Percentiles rank a stretch among this genome's conserved stretches.
Conservation (phyloP, 1,140 invertebrate species). For the Melanaphis sacchari region DNA sequence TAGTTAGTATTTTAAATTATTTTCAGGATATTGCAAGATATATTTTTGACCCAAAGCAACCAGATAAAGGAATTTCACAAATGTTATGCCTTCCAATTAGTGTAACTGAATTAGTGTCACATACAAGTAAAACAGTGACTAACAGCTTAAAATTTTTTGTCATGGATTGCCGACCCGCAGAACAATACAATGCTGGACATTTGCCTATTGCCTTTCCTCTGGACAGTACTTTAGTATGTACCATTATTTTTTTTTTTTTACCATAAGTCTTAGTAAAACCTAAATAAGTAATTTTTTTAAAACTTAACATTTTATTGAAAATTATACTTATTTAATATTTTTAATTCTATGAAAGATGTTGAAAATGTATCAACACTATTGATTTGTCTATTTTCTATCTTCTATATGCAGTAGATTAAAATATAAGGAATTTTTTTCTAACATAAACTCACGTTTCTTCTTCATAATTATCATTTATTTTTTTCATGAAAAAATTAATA, state of each 20-base stretch:
- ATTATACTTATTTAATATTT: background rate
- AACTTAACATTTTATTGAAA: background rate
- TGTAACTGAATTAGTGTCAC: constrained; percentile 83
- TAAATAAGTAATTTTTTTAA: background rate
- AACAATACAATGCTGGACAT: constrained; percentile 97
- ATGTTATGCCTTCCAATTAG: constrained; percentile 93
- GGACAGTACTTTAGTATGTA: constrained; percentile 86
- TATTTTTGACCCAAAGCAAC: constrained; percentile 19
- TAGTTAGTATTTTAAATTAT: background rate
- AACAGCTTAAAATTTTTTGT: constrained; percentile 88
- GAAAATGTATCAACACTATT: background rate
- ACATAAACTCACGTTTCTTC: background rate
- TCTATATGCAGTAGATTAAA: background rate
- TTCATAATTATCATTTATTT: background rate
- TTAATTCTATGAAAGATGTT: background rate
- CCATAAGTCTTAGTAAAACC: background rate
- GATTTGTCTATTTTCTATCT: background rate
- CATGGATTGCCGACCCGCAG: constrained; percentile 94
- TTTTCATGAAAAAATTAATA: background rate
- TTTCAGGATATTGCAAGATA: constrained; percentile 51
- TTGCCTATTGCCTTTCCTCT: constrained; percentile 97
- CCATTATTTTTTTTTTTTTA: background rate
- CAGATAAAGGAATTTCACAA: constrained; percentile 70
- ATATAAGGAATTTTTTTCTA: background rate
- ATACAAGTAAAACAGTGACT: constrained; percentile 68